Evolutionary conservation across 2,797 vertebrate species (phyloP).

Genomic region (Cryptoblepharus egeriae): DNA sequence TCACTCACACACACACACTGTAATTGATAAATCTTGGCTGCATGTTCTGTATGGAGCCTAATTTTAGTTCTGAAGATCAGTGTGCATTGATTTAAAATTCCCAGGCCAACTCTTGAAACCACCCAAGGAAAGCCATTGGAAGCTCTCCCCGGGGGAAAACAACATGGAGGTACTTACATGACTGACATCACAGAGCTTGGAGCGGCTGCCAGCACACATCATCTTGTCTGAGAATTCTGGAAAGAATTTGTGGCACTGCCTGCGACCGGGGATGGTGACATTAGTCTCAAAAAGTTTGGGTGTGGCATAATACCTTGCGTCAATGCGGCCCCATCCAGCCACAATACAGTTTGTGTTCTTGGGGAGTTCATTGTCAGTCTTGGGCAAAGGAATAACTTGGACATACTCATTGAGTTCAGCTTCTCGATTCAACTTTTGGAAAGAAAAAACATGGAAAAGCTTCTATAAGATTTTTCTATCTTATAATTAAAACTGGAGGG

Average conservation of each 20-base stretch:
- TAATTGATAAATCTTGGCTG: too few species aligned
- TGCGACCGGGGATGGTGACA: slow-evolving; percentile 11
- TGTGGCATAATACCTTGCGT: background rate
- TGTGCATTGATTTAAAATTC: background rate
- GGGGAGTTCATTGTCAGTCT: slow-evolving; percentile 21
- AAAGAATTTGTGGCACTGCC: slow-evolving; percentile 19
- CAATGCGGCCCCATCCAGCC: slow-evolving; percentile 44
- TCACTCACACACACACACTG: too few species aligned
- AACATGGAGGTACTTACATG: slow-evolving; percentile 6
- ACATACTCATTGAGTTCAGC: slow-evolving; percentile 39
- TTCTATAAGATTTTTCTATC: background rate
- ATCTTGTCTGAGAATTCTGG: slow-evolving; percentile 23
- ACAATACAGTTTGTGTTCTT: slow-evolving; percentile 23
- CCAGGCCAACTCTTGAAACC: background rate
- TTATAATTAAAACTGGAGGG: background rate
- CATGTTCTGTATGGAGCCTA: too few species aligned
- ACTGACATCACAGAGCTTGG: slow-evolving; percentile 24
- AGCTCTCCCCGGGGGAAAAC: background rate
- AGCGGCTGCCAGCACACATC: slow-evolving; percentile 44
- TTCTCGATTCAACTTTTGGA: slow-evolving; percentile 12
- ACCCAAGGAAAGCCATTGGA: too few species aligned
- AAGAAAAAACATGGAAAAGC: background rate
- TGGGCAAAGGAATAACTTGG: slow-evolving; percentile 30
- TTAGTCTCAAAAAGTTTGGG: slow-evolving; percentile 49
- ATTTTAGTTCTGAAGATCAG: too few species aligned